A percentile compares a stretch with the other conserved stretches of the same genome.
phyloP scores from a whole-genome alignment of 2,797 vertebrate genomes.

The Takifugu rubripes region DNA sequence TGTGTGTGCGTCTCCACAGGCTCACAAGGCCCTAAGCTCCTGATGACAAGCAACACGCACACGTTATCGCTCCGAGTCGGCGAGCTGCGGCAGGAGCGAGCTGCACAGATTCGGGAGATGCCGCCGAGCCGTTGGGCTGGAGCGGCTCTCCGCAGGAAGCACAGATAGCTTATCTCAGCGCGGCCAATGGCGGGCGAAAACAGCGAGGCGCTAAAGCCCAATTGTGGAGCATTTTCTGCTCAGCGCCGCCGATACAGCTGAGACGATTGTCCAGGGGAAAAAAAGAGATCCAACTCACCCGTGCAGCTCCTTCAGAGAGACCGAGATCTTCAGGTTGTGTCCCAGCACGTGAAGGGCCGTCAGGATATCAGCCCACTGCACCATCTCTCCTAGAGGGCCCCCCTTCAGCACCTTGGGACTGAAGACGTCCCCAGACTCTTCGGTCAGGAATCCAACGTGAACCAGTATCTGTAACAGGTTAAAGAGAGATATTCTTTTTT shows the following conservation, averaged over 20 bases:
- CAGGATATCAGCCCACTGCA: conserved; percentile 98
- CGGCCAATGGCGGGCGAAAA: conserved; percentile 33
- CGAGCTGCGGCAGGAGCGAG: conserved; percentile 40
- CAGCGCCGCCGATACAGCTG: too few species aligned
- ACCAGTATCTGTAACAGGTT: conserved; percentile 85
- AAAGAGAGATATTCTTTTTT: neutral
- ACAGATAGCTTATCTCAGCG: conserved; percentile 38
- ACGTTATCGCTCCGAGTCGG: conserved; percentile 44
- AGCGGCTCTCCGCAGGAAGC: conserved; percentile 26
- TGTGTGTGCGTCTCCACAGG: conserved; percentile 4
- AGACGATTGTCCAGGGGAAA: too few species aligned
- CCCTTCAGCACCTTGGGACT: conserved; percentile 95
- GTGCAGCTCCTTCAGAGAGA: conserved; percentile 90
- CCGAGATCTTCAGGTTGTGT: conserved; percentile 86
- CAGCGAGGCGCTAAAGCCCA: conserved; percentile 11
- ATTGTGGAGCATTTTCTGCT: neutral
- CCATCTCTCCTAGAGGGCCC: conserved; percentile 96
- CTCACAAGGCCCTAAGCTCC: conserved; percentile 18
- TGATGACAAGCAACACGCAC: conserved; percentile 25
- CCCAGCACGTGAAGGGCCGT: conserved; percentile 89
- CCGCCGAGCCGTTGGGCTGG: conserved; percentile 43
- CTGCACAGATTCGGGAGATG: conserved; percentile 32
- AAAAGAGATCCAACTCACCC: conserved; percentile 79
- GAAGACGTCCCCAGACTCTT: conserved; percentile 97
- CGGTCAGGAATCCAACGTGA: conserved; percentile 94